phyloP scores from a whole-genome alignment of 2,888 invertebrate genomes.

The Lobophora halterata region DNA sequence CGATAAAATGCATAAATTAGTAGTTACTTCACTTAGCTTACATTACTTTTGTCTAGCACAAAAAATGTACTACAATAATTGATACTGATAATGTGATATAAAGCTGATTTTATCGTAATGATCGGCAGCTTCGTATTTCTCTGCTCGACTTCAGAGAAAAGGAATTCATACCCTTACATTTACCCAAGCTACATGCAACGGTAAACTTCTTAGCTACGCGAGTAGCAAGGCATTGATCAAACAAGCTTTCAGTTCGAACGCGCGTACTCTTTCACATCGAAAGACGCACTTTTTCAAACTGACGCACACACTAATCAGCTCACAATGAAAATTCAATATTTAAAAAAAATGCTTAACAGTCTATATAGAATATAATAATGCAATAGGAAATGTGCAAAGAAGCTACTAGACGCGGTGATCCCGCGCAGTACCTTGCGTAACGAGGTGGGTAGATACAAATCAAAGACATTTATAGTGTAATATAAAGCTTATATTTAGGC shows the following conservation, averaged over 20 bases:
- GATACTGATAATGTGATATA: constrained; percentile 11
- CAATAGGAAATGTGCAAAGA: constrained; percentile 36
- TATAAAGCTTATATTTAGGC: constrained; percentile 42
- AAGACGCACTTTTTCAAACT: constrained; percentile 36
- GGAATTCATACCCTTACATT: constrained; percentile 59
- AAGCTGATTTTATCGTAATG: constrained; percentile 18
- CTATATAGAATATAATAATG: constrained; percentile 43
- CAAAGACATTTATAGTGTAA: constrained; percentile 36
- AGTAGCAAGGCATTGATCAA: constrained; percentile 23
- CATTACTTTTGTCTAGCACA: constrained; percentile 31
- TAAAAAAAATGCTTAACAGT: constrained; percentile 38
- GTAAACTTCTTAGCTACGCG: constrained; percentile 36
- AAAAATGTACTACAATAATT: constrained; percentile 22
- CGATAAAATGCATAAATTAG: constrained; percentile 21
- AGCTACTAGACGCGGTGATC: constrained; percentile 24
- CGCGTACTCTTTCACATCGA: constrained; percentile 36
- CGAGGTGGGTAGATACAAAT: constrained; percentile 38
- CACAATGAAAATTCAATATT: constrained; percentile 15
- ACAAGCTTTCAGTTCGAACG: constrained; percentile 10
- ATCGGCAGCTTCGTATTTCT: constrained; percentile 70
- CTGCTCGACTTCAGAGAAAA: constrained; percentile 74
- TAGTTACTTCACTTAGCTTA: constrained; percentile 33
- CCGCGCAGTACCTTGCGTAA: constrained; percentile 37
- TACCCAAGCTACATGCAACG: no score
- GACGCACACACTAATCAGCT: constrained; percentile 26